A percentile compares a stretch with the other conserved stretches of the same genome.
Evolutionary conservation across 1,140 invertebrate species (phyloP).

Genomic region (Zaprionus lachaisei): DNA sequence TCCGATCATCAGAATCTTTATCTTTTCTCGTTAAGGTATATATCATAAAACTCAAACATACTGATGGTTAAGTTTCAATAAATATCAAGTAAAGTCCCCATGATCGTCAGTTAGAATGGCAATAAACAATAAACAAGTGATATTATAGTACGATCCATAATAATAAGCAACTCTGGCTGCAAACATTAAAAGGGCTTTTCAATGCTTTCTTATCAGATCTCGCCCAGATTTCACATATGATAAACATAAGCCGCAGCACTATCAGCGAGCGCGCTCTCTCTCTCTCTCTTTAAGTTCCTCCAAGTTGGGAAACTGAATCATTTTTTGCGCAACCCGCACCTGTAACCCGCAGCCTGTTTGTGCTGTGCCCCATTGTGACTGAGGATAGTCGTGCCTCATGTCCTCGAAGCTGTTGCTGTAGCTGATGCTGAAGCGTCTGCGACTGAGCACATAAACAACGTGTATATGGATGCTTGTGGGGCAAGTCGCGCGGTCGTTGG

Average conservation of each 20-base stretch:
- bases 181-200: not conserved
- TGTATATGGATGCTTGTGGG: conserved; percentile 39
- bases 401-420: conserved; percentile 7
- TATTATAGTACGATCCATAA: not conserved
- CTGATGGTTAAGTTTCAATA: not conserved
- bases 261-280: not conserved
- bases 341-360: conserved; percentile 17
- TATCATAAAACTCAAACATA: not conserved
- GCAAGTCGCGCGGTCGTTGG: not conserved
- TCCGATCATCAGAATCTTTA: no score
- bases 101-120: not conserved
- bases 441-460: conserved; percentile 58
- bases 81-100: not conserved
- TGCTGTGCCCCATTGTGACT: conserved; percentile 1
- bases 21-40: no score
- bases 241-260: conserved; percentile 11
- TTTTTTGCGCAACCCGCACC: conserved; percentile 28
- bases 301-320: not conserved
- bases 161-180: not conserved
- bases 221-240: conserved; percentile 27
- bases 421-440: not conserved
- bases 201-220: conserved; percentile 9
- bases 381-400: conserved; percentile 48
- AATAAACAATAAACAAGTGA: not conserved
- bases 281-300: not conserved